phyloP scores from a whole-genome alignment of 1,140 invertebrate species.

The Teleopsis dalmanni region DNA sequence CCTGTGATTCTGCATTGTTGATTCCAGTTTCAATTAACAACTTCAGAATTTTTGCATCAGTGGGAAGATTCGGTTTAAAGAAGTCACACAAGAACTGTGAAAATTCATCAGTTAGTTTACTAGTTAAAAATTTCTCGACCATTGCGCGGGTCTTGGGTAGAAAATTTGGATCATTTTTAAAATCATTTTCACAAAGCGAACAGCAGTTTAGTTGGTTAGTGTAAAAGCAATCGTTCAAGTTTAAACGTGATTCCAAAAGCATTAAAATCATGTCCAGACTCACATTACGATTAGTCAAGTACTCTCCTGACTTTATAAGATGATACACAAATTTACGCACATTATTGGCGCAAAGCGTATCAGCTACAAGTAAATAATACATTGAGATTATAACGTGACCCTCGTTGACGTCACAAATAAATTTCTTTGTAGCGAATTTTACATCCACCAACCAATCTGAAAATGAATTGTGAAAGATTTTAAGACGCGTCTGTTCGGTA shows the following conservation, averaged over 20 bases:
- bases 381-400: constrained; percentile 86
- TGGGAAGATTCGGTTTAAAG: constrained; percentile 50
- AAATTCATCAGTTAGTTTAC: constrained; percentile 36
- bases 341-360: constrained; percentile 39
- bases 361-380: constrained; percentile 60
- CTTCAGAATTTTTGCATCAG: constrained; percentile 56
- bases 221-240: constrained; percentile 41
- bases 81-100: constrained; percentile 40
- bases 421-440: constrained; percentile 93
- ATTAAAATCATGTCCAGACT: constrained; percentile 40
- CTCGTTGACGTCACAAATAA: constrained; percentile 76
- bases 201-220: constrained; percentile 42
- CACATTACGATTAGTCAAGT: constrained; percentile 32
- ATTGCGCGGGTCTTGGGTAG: constrained; percentile 33
- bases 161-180: constrained; percentile 37
- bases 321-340: constrained; percentile 38
- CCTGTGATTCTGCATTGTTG: constrained; percentile 36
- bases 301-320: constrained; percentile 37
- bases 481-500: constrained; percentile 54
- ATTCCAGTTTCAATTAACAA: constrained; percentile 59
- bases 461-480: constrained; percentile 85
- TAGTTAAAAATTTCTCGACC: constrained; percentile 36
- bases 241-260: constrained; percentile 38
- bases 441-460: constrained; percentile 91
- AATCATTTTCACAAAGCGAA: constrained; percentile 37